phyloP scores from a whole-genome alignment of 2,113 vertebrate genomes.

The Odobenus rosmarus region DNA sequence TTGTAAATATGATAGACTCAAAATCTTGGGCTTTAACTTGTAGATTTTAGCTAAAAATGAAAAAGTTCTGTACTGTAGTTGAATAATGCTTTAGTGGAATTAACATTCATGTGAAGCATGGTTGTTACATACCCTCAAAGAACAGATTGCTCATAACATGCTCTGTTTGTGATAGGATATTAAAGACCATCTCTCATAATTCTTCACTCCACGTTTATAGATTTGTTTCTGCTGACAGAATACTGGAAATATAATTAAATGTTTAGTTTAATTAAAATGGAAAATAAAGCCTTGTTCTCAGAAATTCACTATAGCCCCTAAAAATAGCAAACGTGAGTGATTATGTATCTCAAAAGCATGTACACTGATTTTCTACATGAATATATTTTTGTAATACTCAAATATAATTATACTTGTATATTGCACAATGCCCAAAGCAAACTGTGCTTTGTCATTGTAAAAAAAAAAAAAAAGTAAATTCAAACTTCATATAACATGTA shows the following conservation, averaged over 20 bases:
- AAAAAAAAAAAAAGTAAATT: not conserved
- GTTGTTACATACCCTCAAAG: conserved; percentile 61
- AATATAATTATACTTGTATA: not conserved
- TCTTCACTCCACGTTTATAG: conserved; percentile 80
- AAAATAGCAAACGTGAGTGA: conserved; percentile 78
- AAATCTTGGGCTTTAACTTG: not conserved
- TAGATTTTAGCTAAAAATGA: not conserved
- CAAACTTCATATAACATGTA: not conserved
- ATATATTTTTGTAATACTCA: conserved; percentile 5
- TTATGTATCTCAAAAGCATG: conserved; percentile 71
- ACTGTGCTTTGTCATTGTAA: not conserved
- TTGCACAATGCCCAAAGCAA: not conserved
- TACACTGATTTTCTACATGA: conserved; percentile 46
- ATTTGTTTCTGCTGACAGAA: conserved; percentile 80
- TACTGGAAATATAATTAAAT: conserved; percentile 83
- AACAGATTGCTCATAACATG: conserved; percentile 85
- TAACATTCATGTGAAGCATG: conserved; percentile 60
- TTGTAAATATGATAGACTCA: conserved; percentile 6
- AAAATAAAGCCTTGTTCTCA: conserved; percentile 81
- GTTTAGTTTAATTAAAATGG: conserved; percentile 86
- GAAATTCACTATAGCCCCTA: conserved; percentile 70
- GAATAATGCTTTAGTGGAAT: conserved; percentile 20
- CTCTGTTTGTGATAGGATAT: conserved; percentile 76
- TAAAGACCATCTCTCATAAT: conserved; percentile 81
- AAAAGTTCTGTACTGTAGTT: conserved; percentile 28